Evolutionary conservation across 2,113 vertebrate genomes (phyloP), one percentile per base, ranked within the genome.

Genomic region (Salvelinus sp.): DNA sequence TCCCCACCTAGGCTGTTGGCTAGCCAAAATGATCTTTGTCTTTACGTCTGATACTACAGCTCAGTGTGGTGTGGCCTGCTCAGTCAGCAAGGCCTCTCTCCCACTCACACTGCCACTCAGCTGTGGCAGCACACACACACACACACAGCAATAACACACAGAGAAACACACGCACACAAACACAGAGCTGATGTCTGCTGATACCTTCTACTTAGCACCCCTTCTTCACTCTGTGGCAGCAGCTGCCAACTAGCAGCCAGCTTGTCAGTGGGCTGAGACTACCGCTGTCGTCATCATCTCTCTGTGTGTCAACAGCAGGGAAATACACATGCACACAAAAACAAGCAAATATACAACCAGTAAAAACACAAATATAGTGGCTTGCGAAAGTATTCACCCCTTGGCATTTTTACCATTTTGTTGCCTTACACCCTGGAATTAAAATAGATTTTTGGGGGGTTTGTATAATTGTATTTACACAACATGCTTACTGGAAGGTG

Each of bases 241-340:
- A 57, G n/a, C 54, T 79, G 75, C 62, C 69, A 70, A 72, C 18
- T 6, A 50, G 2, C 67, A 27, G 28, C 66, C 70, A 74, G 23
- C 50, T 65, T 33, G 58, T 69, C 65, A 65, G 67, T n/a, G 28
- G 18, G 63, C 69, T 74, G 22, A 83, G 71, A 79, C 69, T 16
- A 44, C 72, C n/a, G 4, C 64, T 50, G 28, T 76, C 64, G 57
- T 68, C 63, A 30, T 72, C 71, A 9, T 48, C 62, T 50, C 25
- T 76, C 58, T 69, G 69, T 66, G 63, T 54, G 67, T 58, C 54
- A 18, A 10, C 38, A 60, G 57, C 20, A 60, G 18, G 48, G n/a
- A 66, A 66, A 44, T 7, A 44, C 38, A 44, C 38, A 44, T 2
- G 0, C 33, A 44, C 38, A 38, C 38, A 33, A 1, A 6, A 33